Evolutionary conservation across 2,888 invertebrate genomes (phyloP).

Genomic region (Cordilura impudica): DNA sequence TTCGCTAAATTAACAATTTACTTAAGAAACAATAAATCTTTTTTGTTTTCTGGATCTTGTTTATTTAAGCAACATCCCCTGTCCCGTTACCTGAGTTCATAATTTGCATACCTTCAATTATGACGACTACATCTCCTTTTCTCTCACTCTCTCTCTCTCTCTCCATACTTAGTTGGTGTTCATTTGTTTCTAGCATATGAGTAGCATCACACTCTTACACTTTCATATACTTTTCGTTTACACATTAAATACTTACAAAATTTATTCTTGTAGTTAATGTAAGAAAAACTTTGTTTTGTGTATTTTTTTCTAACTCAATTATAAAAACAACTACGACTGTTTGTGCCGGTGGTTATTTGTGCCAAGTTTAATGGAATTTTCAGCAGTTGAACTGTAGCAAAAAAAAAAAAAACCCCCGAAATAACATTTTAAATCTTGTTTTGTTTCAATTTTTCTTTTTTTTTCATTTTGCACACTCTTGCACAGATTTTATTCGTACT

Average conservation of each 20-base stretch:
- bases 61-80: not conserved
- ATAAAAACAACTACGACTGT: conserved; percentile 72
- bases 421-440: conserved; percentile 57
- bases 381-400: conserved; percentile 68
- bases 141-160: not conserved
- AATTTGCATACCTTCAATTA: not conserved
- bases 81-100: not conserved
- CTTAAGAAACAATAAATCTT: conserved; percentile 53
- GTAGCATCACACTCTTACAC: not conserved
- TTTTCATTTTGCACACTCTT: not conserved
- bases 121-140: too few relatives aligned
- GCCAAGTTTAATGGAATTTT: conserved; percentile 76
- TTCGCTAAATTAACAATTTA: conserved; percentile 26
- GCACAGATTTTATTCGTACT: not conserved
- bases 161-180: not conserved
- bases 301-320: conserved; percentile 67
- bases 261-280: conserved; percentile 55
- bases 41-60: not conserved
- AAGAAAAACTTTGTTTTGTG: conserved; percentile 57
- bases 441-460: conserved; percentile 53
- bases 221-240: not conserved
- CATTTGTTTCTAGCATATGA: not conserved
- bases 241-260: not conserved
- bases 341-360: conserved; percentile 75
- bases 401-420: conserved; percentile 13